Conservation (phyloP, 2,888 invertebrate species). For the Melangyna quadrimaculata region DNA sequence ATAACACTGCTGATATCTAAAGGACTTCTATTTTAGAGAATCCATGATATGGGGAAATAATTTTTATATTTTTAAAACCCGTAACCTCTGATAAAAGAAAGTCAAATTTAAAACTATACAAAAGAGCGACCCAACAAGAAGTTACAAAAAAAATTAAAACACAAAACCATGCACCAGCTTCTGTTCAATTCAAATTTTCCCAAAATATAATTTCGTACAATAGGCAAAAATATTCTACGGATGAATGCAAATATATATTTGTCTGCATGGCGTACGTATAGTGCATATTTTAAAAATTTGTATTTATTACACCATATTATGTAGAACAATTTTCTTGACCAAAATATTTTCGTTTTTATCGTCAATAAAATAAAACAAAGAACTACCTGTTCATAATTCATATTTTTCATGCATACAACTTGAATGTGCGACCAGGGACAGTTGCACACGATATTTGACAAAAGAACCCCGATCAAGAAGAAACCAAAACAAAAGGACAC, state of each 20-base stretch:
- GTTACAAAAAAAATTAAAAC: neutral
- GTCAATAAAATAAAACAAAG: slow-evolving; percentile 31
- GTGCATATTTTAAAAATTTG: neutral
- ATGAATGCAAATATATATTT: slow-evolving; percentile 33
- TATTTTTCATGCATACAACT: slow-evolving; percentile 49
- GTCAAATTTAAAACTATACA: too few species aligned
- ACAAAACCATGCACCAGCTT: neutral
- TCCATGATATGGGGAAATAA: too few species aligned
- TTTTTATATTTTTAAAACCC: too few species aligned
- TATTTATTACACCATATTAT: slow-evolving; percentile 37
- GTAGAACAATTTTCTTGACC: slow-evolving; percentile 13
- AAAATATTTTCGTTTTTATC: slow-evolving; percentile 4
- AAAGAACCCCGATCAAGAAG: neutral
- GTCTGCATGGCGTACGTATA: slow-evolving; percentile 30
- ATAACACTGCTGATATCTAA: too few species aligned
- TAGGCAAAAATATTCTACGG: neutral
- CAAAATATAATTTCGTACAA: neutral
- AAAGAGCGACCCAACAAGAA: neutral
- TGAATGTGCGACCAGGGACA: slow-evolving; percentile 11
- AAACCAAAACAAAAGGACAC: slow-evolving; percentile 19
- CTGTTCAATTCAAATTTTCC: slow-evolving; percentile 1
- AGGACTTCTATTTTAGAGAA: too few species aligned
- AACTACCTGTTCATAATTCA: slow-evolving; percentile 70
- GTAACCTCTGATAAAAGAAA: too few species aligned
- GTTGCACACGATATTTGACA: slow-evolving; percentile 24